Base-by-base conservation (phyloP, 2,888 invertebrate genomes). In the Callimorpha dominula region DNA sequence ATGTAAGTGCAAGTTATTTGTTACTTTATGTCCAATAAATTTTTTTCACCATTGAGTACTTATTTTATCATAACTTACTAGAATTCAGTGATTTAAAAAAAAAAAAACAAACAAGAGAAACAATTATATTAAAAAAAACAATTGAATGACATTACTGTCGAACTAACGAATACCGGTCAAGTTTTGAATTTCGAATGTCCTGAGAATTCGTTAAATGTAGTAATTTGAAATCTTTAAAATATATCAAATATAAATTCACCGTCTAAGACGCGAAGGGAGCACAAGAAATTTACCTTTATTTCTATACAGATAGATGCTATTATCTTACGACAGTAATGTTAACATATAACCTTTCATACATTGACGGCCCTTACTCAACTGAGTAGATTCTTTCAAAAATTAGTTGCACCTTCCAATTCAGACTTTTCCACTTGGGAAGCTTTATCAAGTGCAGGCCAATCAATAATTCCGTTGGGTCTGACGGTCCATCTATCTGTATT, bases 381-480 rank as follows among this genome's bases (percentile, higher is more conserved):
- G 4, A 43, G 6, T 20, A 64, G 11, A 64, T 64, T 64, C n/a
- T 64, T 64, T 46, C 43, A 46, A 46, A 46, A 46, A 65, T 46
- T 65, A 65, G 43, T 40, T 43, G 12, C 60, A 46, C 43, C 46
- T 68, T 20, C n/a, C 46, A 68, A 60, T 68, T 60, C 31, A 68
- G 46, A 60, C 57, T 49, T 68, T 68, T 68, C 46, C 46, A 68
- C 60, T 43, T 68, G 43, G 68, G 11, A 60, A 60, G 46, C 17
- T 57, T 42, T 68, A 46, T 68, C 17, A 15, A 60, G 60, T 20
- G 57, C 31, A 46, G 46, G 57, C 8, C 68, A 68, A 68, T 68
- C 60, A 68, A 60, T 60, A 68, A 60, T 31, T 15, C 43, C 46
- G 60, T 46, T 68, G 20, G 57, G 20, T 60, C 46, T 9, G 46